Percentiles rank a stretch among this genome's conserved stretches.
Conservation (phyloP, 2,888 invertebrate species). For the Diploptera punctata region DNA sequence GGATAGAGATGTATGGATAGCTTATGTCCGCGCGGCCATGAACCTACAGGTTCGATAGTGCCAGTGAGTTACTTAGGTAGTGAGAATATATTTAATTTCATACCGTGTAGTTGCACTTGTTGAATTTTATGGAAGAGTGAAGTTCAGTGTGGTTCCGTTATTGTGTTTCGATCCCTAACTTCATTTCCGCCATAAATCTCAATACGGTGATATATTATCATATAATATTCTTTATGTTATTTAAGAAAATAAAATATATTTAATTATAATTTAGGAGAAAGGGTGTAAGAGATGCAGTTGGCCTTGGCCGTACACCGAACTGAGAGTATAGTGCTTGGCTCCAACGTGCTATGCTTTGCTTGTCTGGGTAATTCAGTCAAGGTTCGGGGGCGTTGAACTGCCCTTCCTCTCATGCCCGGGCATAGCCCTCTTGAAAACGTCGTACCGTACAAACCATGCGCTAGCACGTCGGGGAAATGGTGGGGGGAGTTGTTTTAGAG, state of each 20-base stretch:
- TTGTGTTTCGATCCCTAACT: not conserved
- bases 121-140: not conserved
- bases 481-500: conserved; percentile 19
- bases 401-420: conserved; percentile 49
- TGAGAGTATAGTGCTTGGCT: not conserved
- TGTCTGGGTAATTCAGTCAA: conserved; percentile 81
- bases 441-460: conserved; percentile 1
- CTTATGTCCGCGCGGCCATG: too few relatives aligned
- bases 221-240: not conserved
- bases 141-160: not conserved
- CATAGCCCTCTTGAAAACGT: conserved; percentile 28
- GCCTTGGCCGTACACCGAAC: not conserved
- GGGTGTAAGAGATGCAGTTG: not conserved
- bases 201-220: not conserved
- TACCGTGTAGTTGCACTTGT: too few relatives aligned
- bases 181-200: not conserved
- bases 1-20: too few relatives aligned
- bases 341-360: conserved; percentile 9
- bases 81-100: too few relatives aligned
- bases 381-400: conserved; percentile 85
- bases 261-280: too few relatives aligned
- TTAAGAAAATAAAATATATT: too few relatives aligned
- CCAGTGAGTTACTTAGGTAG: too few relatives aligned
- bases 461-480: not conserved
- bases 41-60: too few relatives aligned